These are phyloP conservation scores for Sminthurides aquaticus DNA, from an alignment of 2,888 invertebrate genomes.

Conservation along the genomic window DNA sequence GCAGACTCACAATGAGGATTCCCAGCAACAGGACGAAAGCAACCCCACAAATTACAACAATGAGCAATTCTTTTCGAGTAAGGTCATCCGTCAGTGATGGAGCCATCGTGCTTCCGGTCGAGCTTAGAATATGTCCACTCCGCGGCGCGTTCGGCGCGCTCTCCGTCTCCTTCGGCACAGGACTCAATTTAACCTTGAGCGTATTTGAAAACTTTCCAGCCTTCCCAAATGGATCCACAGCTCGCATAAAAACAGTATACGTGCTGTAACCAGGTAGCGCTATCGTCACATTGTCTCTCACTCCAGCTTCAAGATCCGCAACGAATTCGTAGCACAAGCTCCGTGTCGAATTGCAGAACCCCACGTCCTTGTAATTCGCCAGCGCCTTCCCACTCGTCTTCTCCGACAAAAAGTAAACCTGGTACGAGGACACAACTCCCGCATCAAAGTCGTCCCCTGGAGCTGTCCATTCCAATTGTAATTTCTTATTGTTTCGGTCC, in stretches of 20 bases:
- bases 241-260: conserved; percentile 25
- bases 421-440: conserved; percentile 40
- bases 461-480: conserved; percentile 55
- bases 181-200: conserved; percentile 31
- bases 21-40: conserved; percentile 38
- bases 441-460: conserved; percentile 49
- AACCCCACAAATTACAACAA: conserved; percentile 38
- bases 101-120: conserved; percentile 37
- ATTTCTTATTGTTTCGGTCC: conserved; percentile 49
- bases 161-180: conserved; percentile 37
- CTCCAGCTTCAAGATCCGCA: conserved; percentile 41
- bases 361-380: conserved; percentile 6
- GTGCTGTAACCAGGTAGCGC: conserved; percentile 37
- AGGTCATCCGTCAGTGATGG: conserved; percentile 37
- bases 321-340: conserved; percentile 29
- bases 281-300: conserved; percentile 38
- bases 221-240: conserved; percentile 24
- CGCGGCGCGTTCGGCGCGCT: conserved; percentile 24
- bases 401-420: conserved; percentile 37
- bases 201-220: conserved; percentile 41
- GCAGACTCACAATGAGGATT: conserved; percentile 34
- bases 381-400: conserved; percentile 36
- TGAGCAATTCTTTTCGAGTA: conserved; percentile 34
- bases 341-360: not conserved
- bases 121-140: conserved; percentile 33